Base-by-base conservation (phyloP, 2,797 vertebrate species). In the Sebastes trivittatus region DNA sequence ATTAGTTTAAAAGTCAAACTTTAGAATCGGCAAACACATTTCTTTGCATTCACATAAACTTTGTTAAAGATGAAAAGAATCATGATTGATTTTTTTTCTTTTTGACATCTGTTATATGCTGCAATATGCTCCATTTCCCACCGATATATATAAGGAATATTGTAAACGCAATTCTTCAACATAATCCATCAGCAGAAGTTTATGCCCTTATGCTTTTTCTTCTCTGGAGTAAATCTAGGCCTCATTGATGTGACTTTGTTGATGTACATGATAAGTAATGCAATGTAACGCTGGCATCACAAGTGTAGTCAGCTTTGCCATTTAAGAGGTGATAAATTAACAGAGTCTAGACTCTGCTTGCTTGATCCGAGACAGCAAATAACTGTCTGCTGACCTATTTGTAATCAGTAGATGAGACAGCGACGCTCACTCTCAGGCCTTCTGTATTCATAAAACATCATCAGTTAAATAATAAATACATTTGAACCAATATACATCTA, bases 301-400 rank as follows among this genome's bases (percentile, higher is more conserved):
- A 11, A 58, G 58, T 67, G 67, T 34, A 62, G 65, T 70, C 64
- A 58, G 25, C 59, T 85, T 49, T 83, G 46, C 58, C 72, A 75
- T 71, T 84, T 76, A 60, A 75, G 14, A 63, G 18, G 36, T 84
- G 60, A 86, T 84, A 73, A 75, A 87, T 92, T 64, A 83, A 84
- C 32, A 69, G 34, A 55, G 70, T 82, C 78, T 82, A 77, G 60
- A 86, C 67, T 74, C 22, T 0, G 10, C 73, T 83, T 71, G 75
- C 71, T 78, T 81, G 71, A 88, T 86, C 54, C 64, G 82, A 77
- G 73, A 87, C 81, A 83, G 76, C 78, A 88, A 87, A 86, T 83
- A 63, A 78, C 62, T 66, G 79, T 89, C 84, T 78, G 3, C 55
- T 89, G 81, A 82, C 72, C 79, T 78, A 84, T 75, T 88, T 86